phyloP scores from a whole-genome alignment of 1,140 invertebrate species.

The Portunus trituberculatus region DNA sequence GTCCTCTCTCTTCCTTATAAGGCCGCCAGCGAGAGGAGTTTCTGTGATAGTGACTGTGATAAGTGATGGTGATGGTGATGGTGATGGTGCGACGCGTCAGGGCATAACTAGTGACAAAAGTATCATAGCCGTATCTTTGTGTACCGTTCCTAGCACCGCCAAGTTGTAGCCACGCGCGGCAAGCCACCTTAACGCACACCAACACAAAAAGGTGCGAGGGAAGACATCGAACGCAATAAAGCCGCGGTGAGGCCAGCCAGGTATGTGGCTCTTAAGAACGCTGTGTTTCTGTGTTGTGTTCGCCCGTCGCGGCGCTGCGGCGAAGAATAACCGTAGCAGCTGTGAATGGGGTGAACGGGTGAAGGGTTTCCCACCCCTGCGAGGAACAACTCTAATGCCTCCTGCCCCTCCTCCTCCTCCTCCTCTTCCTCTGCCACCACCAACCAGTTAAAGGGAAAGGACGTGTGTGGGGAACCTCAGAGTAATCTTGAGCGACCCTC shows the following conservation, averaged over 20 bases:
- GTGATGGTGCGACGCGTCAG: too few relatives aligned
- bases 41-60: too few relatives aligned
- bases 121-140: too few relatives aligned
- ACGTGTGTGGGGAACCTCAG: constrained; percentile 17
- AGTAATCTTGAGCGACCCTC: not conserved
- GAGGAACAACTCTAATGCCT: not conserved
- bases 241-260: not conserved
- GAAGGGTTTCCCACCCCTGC: not conserved
- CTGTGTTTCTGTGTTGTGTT: not conserved
- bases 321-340: not conserved
- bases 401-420: not conserved
- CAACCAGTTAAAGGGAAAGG: constrained; percentile 23
- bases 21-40: too few relatives aligned
- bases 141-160: too few relatives aligned
- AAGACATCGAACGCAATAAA: too few relatives aligned
- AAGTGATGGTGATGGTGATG: too few relatives aligned
- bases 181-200: too few relatives aligned
- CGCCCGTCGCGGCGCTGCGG: not conserved
- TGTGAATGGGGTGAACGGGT: not conserved
- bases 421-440: not conserved
- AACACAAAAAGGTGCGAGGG: too few relatives aligned
- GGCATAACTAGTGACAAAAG: too few relatives aligned
- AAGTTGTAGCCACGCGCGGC: too few relatives aligned
- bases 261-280: not conserved
- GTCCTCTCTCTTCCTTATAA: not conserved